Percentiles rank a stretch among this genome's conserved stretches.
phyloP scores from a whole-genome alignment of 2,888 invertebrate species.

The Operophtera brumata region DNA sequence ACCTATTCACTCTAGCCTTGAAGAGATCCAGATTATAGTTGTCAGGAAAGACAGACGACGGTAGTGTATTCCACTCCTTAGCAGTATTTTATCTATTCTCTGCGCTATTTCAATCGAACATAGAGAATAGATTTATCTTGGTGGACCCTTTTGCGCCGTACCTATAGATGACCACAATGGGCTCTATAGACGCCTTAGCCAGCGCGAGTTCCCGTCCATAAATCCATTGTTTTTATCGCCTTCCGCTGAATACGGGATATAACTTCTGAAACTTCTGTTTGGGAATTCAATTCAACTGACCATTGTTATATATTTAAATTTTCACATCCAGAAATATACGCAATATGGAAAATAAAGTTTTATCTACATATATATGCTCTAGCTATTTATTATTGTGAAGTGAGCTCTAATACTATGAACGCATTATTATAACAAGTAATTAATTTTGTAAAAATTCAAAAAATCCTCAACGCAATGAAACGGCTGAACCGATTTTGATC shows the following conservation, averaged over 20 bases:
- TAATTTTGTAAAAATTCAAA: too few species aligned
- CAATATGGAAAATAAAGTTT: neutral
- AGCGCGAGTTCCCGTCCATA: slow-evolving; percentile 4
- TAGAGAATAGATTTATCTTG: neutral
- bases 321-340: neutral
- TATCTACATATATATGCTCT: neutral
- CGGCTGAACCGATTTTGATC: too few species aligned
- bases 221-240: slow-evolving; percentile 19
- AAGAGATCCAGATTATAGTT: too few species aligned
- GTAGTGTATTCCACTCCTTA: too few species aligned
- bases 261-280: slow-evolving; percentile 12
- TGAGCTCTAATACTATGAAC: too few species aligned
- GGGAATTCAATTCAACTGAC: slow-evolving; percentile 16
- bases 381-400: neutral
- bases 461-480: too few species aligned
- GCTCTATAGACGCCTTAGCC: slow-evolving; percentile 7
- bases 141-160: neutral
- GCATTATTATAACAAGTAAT: too few species aligned
- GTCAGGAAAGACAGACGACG: too few species aligned
- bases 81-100: too few species aligned
- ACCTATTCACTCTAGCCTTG: too few species aligned
- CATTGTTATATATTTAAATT: neutral
- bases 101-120: neutral
- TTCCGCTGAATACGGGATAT: slow-evolving; percentile 10
- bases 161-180: neutral